These are phyloP conservation scores for Dendroctonus valens DNA, from an alignment of 1,140 invertebrate genomes.

Conservation along the genomic window DNA sequence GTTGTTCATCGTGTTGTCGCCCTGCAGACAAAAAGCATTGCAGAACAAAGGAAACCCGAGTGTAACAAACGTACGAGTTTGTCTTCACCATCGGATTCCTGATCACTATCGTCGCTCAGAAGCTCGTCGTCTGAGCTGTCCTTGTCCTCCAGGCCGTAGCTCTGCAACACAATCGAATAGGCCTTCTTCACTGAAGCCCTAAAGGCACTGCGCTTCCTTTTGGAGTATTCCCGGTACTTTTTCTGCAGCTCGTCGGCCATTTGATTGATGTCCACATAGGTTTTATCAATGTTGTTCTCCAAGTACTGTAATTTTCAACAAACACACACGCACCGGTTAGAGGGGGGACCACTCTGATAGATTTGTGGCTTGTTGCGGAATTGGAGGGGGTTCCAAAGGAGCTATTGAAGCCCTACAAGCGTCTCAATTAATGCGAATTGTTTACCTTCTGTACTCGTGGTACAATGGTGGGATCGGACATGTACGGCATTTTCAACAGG, in stretches of 20 bases:
- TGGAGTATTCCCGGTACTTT: slow-evolving; percentile 60
- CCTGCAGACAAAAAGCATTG: background rate
- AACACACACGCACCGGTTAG: too few species aligned
- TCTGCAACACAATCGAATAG: slow-evolving; percentile 54
- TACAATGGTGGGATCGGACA: slow-evolving; percentile 44
- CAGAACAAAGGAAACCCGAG: background rate
- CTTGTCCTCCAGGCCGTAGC: slow-evolving; percentile 45
- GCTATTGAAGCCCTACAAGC: too few species aligned
- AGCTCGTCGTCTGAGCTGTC: slow-evolving; percentile 49
- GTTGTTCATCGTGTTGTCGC: slow-evolving; percentile 40
- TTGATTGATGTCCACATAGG: slow-evolving; percentile 58
- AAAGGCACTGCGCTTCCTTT: slow-evolving; percentile 58
- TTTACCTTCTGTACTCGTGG: slow-evolving; percentile 46
- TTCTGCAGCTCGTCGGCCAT: slow-evolving; percentile 60
- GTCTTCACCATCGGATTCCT: slow-evolving; percentile 20
- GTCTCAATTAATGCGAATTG: background rate
- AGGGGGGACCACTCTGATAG: too few species aligned
- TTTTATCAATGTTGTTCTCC: slow-evolving; percentile 55
- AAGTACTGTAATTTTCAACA: slow-evolving; percentile 52
- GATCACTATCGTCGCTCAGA: slow-evolving; percentile 51
- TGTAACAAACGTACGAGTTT: slow-evolving; percentile 27
- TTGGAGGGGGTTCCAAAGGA: too few species aligned
- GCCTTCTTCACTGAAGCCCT: slow-evolving; percentile 51
- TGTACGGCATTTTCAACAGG: slow-evolving; percentile 39
- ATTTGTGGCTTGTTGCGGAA: too few species aligned